Percentiles rank a stretch among this genome's conserved stretches.
Conservation (phyloP, 2,797 vertebrate species). For the Mastacembelus armatus region DNA sequence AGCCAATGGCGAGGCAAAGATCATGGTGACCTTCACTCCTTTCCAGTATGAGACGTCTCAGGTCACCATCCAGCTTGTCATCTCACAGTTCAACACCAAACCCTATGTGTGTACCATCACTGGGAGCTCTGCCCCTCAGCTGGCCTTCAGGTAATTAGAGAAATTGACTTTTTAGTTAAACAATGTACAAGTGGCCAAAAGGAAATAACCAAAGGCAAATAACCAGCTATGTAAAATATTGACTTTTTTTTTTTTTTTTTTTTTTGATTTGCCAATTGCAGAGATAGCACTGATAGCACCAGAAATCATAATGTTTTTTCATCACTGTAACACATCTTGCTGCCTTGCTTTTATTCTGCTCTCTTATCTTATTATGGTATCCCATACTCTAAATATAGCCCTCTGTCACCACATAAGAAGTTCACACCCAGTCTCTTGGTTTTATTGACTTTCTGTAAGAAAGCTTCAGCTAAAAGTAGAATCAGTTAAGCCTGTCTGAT, state of each 20-base stretch:
- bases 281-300: background rate
- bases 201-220: too few relatives aligned
- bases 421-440: background rate
- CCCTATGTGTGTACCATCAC: slow-evolving; percentile 89
- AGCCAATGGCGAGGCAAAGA: slow-evolving; percentile 80
- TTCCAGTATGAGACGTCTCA: slow-evolving; percentile 88
- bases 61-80: slow-evolving; percentile 86
- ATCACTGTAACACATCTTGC: background rate
- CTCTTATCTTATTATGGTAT: background rate
- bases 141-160: slow-evolving; percentile 76
- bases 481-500: too few relatives aligned
- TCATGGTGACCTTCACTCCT: slow-evolving; percentile 88
- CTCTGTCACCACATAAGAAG: background rate
- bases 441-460: background rate
- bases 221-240: too few relatives aligned
- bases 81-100: slow-evolving; percentile 91
- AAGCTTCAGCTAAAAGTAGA: background rate
- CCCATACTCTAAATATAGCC: background rate
- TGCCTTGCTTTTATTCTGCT: background rate
- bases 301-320: background rate
- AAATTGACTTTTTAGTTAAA: background rate
- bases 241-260: background rate
- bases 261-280: background rate
- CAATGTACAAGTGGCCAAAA: background rate
- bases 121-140: slow-evolving; percentile 83